A percentile compares a stretch with the other conserved stretches of the same genome.
Evolutionary conservation across 2,113 vertebrate species (phyloP).

Genomic region (Athene cunicularia): DNA sequence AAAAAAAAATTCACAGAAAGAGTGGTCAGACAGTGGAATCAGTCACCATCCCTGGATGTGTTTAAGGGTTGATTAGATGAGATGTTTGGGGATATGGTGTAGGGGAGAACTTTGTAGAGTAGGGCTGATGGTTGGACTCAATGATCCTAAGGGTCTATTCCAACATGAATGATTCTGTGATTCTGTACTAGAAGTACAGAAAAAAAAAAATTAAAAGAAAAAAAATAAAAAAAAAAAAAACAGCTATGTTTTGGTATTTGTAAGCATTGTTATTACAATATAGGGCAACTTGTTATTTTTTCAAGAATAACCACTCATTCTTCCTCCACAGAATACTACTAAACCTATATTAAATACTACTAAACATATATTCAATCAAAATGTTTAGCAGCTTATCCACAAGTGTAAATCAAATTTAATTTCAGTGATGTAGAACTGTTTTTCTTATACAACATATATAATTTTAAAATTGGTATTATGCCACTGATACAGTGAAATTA

Average conservation of each 20-base stretch:
- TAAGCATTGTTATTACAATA: background rate
- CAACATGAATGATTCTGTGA: too few relatives aligned
- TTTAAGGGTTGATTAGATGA: too few relatives aligned
- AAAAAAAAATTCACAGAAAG: too few relatives aligned
- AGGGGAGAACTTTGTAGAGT: too few relatives aligned
- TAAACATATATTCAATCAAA: background rate
- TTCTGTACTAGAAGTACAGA: background rate
- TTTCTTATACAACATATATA: background rate
- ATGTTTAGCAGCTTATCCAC: background rate
- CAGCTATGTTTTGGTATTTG: background rate
- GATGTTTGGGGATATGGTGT: too few relatives aligned
- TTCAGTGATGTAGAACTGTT: background rate
- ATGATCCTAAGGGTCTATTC: too few relatives aligned
- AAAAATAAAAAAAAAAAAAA: too few relatives aligned
- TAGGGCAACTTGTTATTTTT: background rate
- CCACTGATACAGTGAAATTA: background rate
- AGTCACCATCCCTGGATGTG: too few relatives aligned
- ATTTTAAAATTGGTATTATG: background rate
- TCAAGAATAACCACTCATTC: background rate
- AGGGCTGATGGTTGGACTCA: too few relatives aligned
- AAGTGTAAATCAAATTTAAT: background rate
- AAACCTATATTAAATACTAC: background rate
- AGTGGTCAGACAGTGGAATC: too few relatives aligned
- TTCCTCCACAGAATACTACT: background rate
- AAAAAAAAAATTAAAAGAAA: background rate